phyloP scores from a whole-genome alignment of 2,888 invertebrate genomes.

The Nomada ruficornis region DNA sequence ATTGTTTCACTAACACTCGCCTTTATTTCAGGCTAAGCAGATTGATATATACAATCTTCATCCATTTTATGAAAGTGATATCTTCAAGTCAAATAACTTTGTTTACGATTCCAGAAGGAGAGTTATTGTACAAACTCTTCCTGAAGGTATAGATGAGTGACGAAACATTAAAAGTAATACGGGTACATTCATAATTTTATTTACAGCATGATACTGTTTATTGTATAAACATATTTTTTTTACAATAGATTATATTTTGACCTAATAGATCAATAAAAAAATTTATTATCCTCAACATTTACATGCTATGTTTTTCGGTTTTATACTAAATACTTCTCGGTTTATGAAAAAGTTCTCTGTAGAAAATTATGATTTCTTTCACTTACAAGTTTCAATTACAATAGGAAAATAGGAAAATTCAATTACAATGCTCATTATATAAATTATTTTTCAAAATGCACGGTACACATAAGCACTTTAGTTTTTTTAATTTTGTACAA shows the following conservation, averaged over 20 bases:
- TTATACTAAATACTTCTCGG: conserved; percentile 31
- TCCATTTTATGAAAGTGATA: conserved; percentile 95
- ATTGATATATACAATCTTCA: conserved; percentile 95
- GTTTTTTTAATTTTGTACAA: conserved; percentile 41
- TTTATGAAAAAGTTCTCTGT: conserved; percentile 13
- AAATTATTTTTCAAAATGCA: conserved; percentile 42
- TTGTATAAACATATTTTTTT: conserved; percentile 15
- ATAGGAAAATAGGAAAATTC: conserved; percentile 9
- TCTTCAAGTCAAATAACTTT: conserved; percentile 96
- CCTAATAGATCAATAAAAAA: conserved; percentile 22
- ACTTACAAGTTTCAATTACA: neutral
- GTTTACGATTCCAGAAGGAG: conserved; percentile 93
- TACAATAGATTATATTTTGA: conserved; percentile 19
- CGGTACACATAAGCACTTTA: conserved; percentile 42
- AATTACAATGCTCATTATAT: conserved; percentile 15
- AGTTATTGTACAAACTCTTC: conserved; percentile 92
- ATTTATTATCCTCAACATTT: conserved; percentile 9
- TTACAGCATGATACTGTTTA: conserved; percentile 23
- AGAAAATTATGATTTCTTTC: conserved; percentile 14
- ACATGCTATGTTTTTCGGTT: neutral
- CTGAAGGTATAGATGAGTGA: conserved; percentile 85
- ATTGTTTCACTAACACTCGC: conserved; percentile 16
- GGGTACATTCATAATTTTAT: conserved; percentile 14
- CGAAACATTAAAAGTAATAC: neutral
- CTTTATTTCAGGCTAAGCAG: conserved; percentile 91